Base-by-base conservation (phyloP, 2,113 vertebrate genomes). In the Uria lomvia region DNA sequence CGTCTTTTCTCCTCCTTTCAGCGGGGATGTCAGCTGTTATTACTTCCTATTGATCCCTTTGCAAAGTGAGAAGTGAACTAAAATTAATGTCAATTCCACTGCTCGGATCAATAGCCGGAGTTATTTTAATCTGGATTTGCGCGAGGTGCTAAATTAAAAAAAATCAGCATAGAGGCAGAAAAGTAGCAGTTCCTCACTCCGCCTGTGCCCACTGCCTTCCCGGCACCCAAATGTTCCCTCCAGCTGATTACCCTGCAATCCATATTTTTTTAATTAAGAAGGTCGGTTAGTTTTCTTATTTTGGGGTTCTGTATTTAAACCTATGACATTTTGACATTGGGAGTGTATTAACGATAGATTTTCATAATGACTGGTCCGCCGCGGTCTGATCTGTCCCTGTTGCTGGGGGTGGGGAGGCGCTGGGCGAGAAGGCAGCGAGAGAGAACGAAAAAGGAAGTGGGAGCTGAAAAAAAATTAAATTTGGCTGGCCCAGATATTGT, bases 61-160 rank as follows among this genome's bases (percentile, higher is more conserved):
- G 99, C 98, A 98, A 99, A 99, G 98, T 98, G 98, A 99, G 98
- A 99, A 99, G 98, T 99, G 99, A 99, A 99, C 98, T 99, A 99
- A 99, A 99, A 99, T 99, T 99, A 99, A 99, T 99, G 99, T 99
- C 99, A 99, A 98, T 99, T 99, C 99, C 98, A 99, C 98, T 98
- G 97, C 98, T 98, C 50, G 90, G 98, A 99, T 99, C 99, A 99
- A 99, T 99, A 98, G 98, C 97, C 97, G 98, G 98, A 98, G 98
- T 99, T 99, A 98, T 99, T 99, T 99, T 98, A 99, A 99, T 99
- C 98, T 98, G 98, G 98, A 99, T 99, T 98, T 98, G 98, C 98
- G 76, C 96, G 95, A 97, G 98, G 98, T 98, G 98, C 98, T 98
- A 98, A 98, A 98, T 98, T 98, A 98, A 98, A 99, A 98, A 98